Evolutionary conservation across 1,140 invertebrate species (phyloP).

Genomic region (Hydropsyche tenuis): DNA sequence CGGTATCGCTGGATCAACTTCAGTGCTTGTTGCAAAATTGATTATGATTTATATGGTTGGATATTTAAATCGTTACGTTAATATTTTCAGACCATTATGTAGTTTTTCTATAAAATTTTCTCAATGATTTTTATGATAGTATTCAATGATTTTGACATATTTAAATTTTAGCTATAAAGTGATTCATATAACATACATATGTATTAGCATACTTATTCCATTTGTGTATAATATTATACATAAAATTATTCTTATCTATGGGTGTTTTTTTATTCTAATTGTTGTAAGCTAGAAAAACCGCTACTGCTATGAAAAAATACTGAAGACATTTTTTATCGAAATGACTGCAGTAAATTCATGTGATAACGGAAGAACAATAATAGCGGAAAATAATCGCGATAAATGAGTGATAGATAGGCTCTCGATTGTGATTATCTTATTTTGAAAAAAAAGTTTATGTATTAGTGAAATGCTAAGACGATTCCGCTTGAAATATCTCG

Average conservation of each 20-base stretch:
- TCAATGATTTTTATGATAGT: too few relatives aligned
- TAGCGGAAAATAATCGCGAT: conserved; percentile 10
- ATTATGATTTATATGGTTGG: too few relatives aligned
- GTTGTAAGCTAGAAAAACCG: background rate
- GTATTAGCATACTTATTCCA: background rate
- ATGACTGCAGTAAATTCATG: background rate
- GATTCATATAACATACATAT: background rate
- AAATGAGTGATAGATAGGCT: conserved; percentile 8
- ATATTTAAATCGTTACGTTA: too few relatives aligned
- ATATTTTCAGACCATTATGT: too few relatives aligned
- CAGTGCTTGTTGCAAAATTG: too few relatives aligned
- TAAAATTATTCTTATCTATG: background rate
- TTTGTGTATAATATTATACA: background rate
- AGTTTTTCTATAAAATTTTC: too few relatives aligned
- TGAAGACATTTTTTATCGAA: background rate
- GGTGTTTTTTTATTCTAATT: background rate
- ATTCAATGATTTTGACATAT: background rate
- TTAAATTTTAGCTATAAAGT: background rate
- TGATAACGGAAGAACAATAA: conserved; percentile 15
- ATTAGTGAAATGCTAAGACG: background rate
- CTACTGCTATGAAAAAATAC: background rate
- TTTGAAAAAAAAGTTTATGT: background rate
- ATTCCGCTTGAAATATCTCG: background rate
- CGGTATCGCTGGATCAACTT: too few relatives aligned
- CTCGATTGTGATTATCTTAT: background rate